Evolutionary conservation across 2,888 invertebrate species (phyloP), one percentile per base, ranked within the genome.

Genomic region (Pandemis heparana): DNA sequence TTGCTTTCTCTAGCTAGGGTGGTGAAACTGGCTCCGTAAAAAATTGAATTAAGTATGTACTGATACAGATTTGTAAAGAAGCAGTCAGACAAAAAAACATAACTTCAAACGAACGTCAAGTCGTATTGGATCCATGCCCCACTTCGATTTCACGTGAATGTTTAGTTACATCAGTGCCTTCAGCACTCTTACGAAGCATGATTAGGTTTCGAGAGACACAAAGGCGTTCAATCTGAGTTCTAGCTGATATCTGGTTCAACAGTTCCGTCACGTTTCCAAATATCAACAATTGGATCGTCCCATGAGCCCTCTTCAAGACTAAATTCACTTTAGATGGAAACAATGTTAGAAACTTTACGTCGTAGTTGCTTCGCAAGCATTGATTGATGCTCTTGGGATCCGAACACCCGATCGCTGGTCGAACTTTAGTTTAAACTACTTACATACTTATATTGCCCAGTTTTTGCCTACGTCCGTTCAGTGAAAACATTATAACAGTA

Each of bases 361-460:
- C 41, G 51, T 60, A 48, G 41, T 56, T 59, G 39, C 32, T 48
- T 65, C 48, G 39, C 5, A 16, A 59, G 41, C 65, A 65, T 71
- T 71, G 71, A 71, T 71, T 32, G 65, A 71, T 71, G 65, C 51
- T n/a, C 39, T 41, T 32, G n/a, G 46, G 39, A 61, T n/a, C 16
- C 32, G 60, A 61, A 60, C 38, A 64, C 10, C 16, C 32, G 60
- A 61, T 65, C 38, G 70, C 10, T 46, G 48, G 43, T 5, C 18
- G n/a, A 66, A 70, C 43, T 70, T 32, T 56, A 66, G 65, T 66
- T 60, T 70, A 63, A 70, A 70, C 61, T 51, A 69, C 43, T 43
- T 43, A 32, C 6, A 9, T 41, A 41, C 41, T 41, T 62, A 38
- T 46, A n/a, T 18, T 46, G 62, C 9, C 8, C 10, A 23, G 51